Evolutionary conservation across 64 coral and sea anemone genomes (phyloP), one percentile per base, ranked within the genome.

Genomic region (Montipora sp.): DNA sequence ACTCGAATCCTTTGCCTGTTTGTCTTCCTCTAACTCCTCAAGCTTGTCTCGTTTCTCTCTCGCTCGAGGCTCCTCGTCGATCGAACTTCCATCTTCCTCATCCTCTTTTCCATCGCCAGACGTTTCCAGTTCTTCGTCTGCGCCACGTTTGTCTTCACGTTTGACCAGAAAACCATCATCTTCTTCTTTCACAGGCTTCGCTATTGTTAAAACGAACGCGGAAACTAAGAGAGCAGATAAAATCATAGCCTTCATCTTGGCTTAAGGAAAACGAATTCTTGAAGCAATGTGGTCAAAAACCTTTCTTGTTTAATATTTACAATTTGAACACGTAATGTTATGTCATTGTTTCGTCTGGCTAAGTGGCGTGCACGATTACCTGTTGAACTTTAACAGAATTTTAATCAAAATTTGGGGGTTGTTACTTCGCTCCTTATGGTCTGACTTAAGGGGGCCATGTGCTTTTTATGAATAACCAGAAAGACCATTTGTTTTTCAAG

Each of bases 1-100:
- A 85, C 82, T 85, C 3, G 47, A 85, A 71, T 85, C 82, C 19
- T 71, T 71, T 8, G 45, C 18, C 18, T 23, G 21, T 72, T 72
- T 45, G 3, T 71, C 45, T 16, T 85, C 16, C 49, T 85, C 45
- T 43, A 50, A 18, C 9, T 70, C 65, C 43, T 13, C 46, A 46
- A 20, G 10, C 2, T 9, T 10, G 47, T 16, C 19, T 85, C 82
- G 45, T 44, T 85, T 85, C 19, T 85, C 61, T 50, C 82, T 85
- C 19, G 47, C 45, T 50, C 82, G 61, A 16, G 82, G 65, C 2
- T 85, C 82, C 47, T 85, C 46, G 44, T 78, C 82, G 15, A 68
- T 85, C 8, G 82, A 71, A 22, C 82, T 85, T 21, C 82, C 82
- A 71, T 85, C 82, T 72, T 85, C 82, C 18, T 85, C 82, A 5